Base-by-base conservation (phyloP, 2,888 invertebrate genomes). In the Deladenus siricidicola region DNA sequence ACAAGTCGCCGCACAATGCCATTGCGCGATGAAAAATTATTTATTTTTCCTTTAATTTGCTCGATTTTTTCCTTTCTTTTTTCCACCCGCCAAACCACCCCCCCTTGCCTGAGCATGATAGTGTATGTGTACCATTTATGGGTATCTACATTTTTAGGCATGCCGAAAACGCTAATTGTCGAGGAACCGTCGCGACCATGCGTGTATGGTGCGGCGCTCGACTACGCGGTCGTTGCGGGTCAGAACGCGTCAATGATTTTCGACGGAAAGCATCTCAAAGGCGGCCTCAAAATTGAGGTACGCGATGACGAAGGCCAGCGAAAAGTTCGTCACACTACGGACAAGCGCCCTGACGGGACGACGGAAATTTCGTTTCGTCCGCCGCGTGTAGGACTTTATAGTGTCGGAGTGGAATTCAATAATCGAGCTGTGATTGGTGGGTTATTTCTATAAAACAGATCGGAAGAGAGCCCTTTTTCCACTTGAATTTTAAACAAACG, bases 291-390 rank as follows among this genome's bases (percentile, higher is more conserved):
- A 54, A 70, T 78, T 19, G 60, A 65, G 10, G 68, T 70, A 14
- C 49, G 62, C 19, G n/a, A 4, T 19, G 26, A 49, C 74, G 28
- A 73, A 74, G 56, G 65, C 28, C 63, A 65, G 44, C 58, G 65
- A 19, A 73, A 71, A 53, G 62, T 75, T 8, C 66, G 70, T n/a
- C 74, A 77, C 60, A 64, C 71, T 29, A 71, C 68, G 34, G 75
- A 72, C 65, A 63, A 69, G 53, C 56, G 62, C 3, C 63, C 65
- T 17, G 71, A 75, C 44, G 73, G 69, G 19, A 62, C 67, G 78
- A 94, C 94, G 81, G 89, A 90, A 66, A 94, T 94, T 62, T 66
- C 70, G 10, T 79, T 79, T 69, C 66, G 72, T 34, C 78, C 79
- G 4, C 64, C 62, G 23, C 70, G 73, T 21, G 66, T 74, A 28